A percentile compares a stretch with the other conserved stretches of the same genome.
Conservation (phyloP, 2,113 vertebrate genomes). For the cattle (Bos taurus) region DNA sequence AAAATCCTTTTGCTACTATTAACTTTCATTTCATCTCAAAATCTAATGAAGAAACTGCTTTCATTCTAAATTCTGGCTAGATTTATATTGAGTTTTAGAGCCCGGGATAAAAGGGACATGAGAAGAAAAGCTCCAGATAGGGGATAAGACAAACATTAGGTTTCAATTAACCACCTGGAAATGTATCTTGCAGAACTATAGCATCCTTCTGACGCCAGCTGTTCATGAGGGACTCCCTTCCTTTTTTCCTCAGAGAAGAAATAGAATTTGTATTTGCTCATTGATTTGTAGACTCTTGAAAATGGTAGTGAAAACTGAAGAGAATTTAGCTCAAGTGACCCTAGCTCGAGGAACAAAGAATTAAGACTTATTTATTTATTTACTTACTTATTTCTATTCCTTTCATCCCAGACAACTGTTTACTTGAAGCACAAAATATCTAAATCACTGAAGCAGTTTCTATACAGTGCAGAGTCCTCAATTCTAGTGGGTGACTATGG, state of each 20-base stretch:
- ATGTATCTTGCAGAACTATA: background rate
- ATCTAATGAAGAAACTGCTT: conserved; percentile 11
- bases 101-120: background rate
- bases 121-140: background rate
- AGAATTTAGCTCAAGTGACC: background rate
- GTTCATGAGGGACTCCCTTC: background rate
- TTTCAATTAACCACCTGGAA: conserved; percentile 41
- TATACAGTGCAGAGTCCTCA: background rate
- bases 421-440: background rate
- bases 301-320: background rate
- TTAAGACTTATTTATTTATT: conserved; percentile 12
- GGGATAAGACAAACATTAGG: background rate
- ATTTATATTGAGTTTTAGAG: conserved; percentile 21
- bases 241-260: background rate
- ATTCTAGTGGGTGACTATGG: background rate
- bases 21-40: conserved; percentile 41
- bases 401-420: background rate
- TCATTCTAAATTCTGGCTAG: conserved; percentile 15
- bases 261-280: conserved; percentile 22
- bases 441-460: background rate
- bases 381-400: background rate
- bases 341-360: background rate
- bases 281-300: conserved; percentile 37
- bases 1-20: conserved; percentile 38
- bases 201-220: background rate